Percentiles rank a stretch among this genome's conserved stretches.
Conservation (phyloP, 2,888 invertebrate genomes). For the Protophormia terraenovae region DNA sequence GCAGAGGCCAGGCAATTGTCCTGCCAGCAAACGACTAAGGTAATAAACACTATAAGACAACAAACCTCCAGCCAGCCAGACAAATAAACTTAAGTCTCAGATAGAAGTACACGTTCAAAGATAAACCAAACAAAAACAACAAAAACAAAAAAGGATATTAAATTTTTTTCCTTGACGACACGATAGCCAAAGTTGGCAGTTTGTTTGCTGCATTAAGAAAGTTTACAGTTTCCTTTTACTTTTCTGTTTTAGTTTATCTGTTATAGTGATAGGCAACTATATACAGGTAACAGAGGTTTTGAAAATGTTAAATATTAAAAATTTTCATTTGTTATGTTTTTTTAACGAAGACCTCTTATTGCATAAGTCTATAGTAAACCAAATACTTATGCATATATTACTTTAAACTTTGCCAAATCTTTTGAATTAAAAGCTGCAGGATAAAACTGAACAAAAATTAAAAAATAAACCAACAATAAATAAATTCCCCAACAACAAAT, state of each 20-base stretch:
- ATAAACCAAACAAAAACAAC: not conserved
- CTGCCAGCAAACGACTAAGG: not conserved
- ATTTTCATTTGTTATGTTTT: too few relatives aligned
- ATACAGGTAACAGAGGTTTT: not conserved
- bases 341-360: too few relatives aligned
- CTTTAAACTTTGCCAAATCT: not conserved
- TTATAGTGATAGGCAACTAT: not conserved
- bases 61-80: not conserved
- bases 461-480: not conserved
- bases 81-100: constrained; percentile 15
- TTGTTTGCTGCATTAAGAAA: not conserved
- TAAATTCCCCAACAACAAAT: not conserved
- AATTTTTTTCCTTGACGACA: not conserved
- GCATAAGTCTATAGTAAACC: not conserved
- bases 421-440: not conserved
- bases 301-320: not conserved
- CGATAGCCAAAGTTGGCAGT: constrained; percentile 1
- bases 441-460: not conserved
- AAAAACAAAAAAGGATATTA: too few relatives aligned
- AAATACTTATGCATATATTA: not conserved
- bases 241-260: not conserved
- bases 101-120: not conserved
- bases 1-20: not conserved
- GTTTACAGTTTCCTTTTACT: not conserved
- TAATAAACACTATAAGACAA: not conserved